Evolutionary conservation across 2,113 vertebrate genomes (phyloP).

Genomic region (Bubo scandiacus): DNA sequence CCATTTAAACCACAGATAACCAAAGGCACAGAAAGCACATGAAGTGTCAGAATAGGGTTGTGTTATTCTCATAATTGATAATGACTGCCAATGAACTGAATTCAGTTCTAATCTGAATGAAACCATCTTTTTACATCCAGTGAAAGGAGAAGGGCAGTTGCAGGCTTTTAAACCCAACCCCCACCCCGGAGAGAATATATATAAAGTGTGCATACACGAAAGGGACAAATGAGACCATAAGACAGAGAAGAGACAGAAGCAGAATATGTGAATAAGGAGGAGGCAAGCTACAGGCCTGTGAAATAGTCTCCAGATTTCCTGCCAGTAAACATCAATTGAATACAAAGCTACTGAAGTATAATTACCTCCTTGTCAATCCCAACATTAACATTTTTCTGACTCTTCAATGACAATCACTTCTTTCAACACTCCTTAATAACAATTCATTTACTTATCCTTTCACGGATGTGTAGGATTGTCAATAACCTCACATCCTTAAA

Average conservation of each 20-base stretch:
- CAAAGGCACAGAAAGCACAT: background rate
- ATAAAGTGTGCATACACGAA: background rate
- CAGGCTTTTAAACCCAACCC: background rate
- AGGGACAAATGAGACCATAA: background rate
- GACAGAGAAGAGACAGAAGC: background rate
- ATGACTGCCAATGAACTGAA: conserved; percentile 4
- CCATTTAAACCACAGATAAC: background rate
- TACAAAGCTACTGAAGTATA: conserved; percentile 22
- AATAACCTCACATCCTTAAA: conserved; percentile 18
- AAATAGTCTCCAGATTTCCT: conserved; percentile 34
- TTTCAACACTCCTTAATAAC: conserved; percentile 63
- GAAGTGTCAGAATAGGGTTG: background rate
- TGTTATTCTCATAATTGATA: background rate
- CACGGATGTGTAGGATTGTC: background rate
- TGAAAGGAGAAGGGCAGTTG: background rate
- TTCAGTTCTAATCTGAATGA: background rate
- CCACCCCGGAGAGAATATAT: background rate
- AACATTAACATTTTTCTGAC: conserved; percentile 51
- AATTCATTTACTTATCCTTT: conserved; percentile 65
- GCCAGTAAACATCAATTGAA: conserved; percentile 56
- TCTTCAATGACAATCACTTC: conserved; percentile 62
- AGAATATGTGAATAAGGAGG: conserved; percentile 3
- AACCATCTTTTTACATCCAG: background rate
- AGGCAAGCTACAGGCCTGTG: background rate
- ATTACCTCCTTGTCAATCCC: conserved; percentile 58